Evolutionary conservation across 2,797 vertebrate genomes (phyloP).

Genomic region (Poecilia wingei): DNA sequence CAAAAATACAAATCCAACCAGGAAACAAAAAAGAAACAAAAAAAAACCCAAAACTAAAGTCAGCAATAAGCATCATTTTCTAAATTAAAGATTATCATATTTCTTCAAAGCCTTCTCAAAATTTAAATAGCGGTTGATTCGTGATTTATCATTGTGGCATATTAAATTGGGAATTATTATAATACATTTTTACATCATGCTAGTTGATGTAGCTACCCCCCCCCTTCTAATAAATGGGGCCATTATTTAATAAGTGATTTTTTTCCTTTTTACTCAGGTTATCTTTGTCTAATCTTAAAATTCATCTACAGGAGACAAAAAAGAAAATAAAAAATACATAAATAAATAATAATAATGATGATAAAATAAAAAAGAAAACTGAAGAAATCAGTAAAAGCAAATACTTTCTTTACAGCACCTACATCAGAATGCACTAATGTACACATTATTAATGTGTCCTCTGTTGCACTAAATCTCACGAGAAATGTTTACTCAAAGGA

Average conservation of each 20-base stretch:
- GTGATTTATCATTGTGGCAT: not conserved
- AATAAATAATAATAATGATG: too few species aligned
- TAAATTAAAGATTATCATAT: too few species aligned
- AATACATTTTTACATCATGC: not conserved
- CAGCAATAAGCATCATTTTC: too few species aligned
- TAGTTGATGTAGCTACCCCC: not conserved
- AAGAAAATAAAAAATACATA: too few species aligned
- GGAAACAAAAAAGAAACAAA: too few species aligned
- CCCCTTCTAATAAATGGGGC: not conserved
- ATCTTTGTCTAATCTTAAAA: not conserved
- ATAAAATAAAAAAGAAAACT: not conserved
- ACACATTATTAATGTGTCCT: slow-evolving; percentile 18
- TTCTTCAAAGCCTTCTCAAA: too few species aligned
- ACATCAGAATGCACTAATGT: slow-evolving; percentile 2
- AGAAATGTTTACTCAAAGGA: slow-evolving; percentile 47
- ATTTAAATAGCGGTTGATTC: not conserved
- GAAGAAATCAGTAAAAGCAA: not conserved
- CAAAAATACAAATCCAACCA: too few species aligned
- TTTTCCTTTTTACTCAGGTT: not conserved
- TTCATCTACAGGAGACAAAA: not conserved
- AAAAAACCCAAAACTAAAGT: too few species aligned
- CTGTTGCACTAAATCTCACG: slow-evolving; percentile 34
- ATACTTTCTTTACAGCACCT: not conserved
- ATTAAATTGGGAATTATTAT: too few species aligned
- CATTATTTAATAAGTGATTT: not conserved